A percentile compares a stretch with the other conserved stretches of the same genome.
These are phyloP conservation scores for Cladorhizidae sp. DNA, from an alignment of 37 sponge, comb jelly and placozoan species.

Conservation along the genomic window DNA sequence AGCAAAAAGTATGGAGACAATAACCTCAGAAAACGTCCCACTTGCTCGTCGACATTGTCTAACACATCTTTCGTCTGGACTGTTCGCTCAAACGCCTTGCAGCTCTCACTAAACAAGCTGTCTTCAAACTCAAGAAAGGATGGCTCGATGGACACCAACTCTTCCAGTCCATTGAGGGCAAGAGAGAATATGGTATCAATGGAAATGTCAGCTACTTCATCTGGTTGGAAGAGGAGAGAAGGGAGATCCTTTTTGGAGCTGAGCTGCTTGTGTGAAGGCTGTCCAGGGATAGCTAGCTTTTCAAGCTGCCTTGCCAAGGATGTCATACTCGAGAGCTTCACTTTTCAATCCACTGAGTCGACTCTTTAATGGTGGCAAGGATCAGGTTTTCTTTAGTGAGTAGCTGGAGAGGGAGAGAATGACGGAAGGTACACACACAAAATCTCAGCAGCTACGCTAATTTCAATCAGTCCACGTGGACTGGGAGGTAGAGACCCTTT, in stretches of 20 bases:
- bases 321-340: too few species aligned
- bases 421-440: too few species aligned
- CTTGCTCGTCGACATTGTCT: conserved; percentile 41
- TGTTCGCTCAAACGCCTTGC: conserved; percentile 71
- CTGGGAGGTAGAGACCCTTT: too few species aligned
- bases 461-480: too few species aligned
- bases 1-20: conserved; percentile 89
- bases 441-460: too few species aligned
- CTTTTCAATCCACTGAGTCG: too few species aligned
- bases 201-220: conserved; percentile 75
- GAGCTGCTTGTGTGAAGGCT: conserved; percentile 58
- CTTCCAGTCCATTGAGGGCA: conserved; percentile 87
- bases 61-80: conserved; percentile 51
- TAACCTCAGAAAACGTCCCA: conserved; percentile 68
- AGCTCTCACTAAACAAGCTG: conserved; percentile 73
- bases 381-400: too few species aligned
- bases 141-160: conserved; percentile 71
- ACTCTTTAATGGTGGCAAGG: too few species aligned
- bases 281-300: conserved; percentile 71
- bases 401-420: too few species aligned
- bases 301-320: conserved; percentile 74
- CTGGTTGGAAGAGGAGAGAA: conserved; percentile 68
- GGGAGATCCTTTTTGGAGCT: conserved; percentile 56
- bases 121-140: conserved; percentile 57
- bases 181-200: conserved; percentile 58